phyloP scores from a whole-genome alignment of 1,140 invertebrate genomes.

The Drosophila tsacasi region DNA sequence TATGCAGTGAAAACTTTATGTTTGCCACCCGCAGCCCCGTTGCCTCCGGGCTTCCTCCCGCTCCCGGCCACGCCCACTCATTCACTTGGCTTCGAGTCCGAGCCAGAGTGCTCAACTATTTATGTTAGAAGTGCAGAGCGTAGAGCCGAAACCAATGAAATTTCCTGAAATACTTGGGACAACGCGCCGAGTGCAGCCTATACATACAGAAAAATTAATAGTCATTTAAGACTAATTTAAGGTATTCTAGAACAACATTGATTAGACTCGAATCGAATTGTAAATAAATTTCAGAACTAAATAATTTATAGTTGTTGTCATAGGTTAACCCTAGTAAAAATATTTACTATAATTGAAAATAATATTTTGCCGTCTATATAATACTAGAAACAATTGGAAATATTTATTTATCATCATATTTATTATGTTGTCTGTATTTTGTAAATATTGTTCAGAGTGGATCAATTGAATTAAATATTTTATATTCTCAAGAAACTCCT shows the following conservation, averaged over 20 bases:
- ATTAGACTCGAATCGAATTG: background rate
- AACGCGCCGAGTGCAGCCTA: conserved; percentile 78
- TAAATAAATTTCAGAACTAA: background rate
- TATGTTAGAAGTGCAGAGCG: conserved; percentile 75
- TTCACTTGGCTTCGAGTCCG: conserved; percentile 48
- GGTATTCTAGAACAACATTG: background rate
- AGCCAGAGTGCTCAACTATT: conserved; percentile 72
- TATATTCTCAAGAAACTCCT: background rate
- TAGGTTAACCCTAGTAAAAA: background rate
- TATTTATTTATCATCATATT: background rate
- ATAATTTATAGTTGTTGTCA: background rate
- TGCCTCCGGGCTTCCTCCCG: background rate
- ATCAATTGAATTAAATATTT: background rate
- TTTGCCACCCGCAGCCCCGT: conserved; percentile 13
- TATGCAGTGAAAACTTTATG: conserved; percentile 69
- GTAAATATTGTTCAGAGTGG: background rate
- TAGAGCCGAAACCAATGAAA: conserved; percentile 80
- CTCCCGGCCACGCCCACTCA: conserved; percentile 29
- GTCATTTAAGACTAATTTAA: background rate
- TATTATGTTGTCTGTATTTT: background rate
- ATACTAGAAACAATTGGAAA: background rate
- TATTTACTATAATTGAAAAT: no score
- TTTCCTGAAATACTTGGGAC: conserved; percentile 78
- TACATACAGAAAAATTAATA: background rate
- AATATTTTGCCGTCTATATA: background rate